phyloP scores from a whole-genome alignment of 2,113 vertebrate genomes.

The Rhabdomys dilectus region DNA sequence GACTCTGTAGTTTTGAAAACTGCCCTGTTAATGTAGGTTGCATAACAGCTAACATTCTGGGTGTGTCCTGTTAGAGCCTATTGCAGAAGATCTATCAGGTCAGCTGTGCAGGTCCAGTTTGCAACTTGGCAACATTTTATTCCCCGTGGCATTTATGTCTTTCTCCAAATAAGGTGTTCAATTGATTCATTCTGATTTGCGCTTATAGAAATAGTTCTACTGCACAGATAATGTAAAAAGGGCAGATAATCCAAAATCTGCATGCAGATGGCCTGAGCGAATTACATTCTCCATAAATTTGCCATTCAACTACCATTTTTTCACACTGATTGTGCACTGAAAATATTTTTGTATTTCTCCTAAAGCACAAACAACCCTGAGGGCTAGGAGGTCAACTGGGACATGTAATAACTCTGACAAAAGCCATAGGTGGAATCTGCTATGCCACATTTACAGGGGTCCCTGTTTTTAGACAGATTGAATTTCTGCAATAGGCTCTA shows the following conservation, averaged over 20 bases:
- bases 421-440: neutral
- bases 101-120: neutral
- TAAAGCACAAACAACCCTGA: conserved; percentile 4
- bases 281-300: neutral
- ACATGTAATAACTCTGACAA: neutral
- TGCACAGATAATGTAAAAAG: conserved; percentile 16
- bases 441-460: neutral
- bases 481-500: neutral
- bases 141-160: conserved; percentile 28
- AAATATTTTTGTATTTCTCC: conserved; percentile 8
- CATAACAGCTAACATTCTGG: neutral
- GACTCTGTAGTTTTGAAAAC: neutral
- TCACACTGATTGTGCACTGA: neutral
- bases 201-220: conserved; percentile 17
- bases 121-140: conserved; percentile 43
- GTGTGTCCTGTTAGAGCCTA: neutral
- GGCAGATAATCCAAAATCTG: conserved; percentile 50
- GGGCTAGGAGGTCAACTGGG: neutral
- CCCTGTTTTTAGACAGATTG: neutral
- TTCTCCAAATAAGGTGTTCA: conserved; percentile 56
- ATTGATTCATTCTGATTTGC: conserved; percentile 26
- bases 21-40: neutral
- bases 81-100: neutral
- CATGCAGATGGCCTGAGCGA: neutral
- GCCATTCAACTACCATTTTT: conserved; percentile 17